Evolutionary conservation across 2,113 vertebrate species (phyloP).

Genomic region (Muscicapa adusta): DNA sequence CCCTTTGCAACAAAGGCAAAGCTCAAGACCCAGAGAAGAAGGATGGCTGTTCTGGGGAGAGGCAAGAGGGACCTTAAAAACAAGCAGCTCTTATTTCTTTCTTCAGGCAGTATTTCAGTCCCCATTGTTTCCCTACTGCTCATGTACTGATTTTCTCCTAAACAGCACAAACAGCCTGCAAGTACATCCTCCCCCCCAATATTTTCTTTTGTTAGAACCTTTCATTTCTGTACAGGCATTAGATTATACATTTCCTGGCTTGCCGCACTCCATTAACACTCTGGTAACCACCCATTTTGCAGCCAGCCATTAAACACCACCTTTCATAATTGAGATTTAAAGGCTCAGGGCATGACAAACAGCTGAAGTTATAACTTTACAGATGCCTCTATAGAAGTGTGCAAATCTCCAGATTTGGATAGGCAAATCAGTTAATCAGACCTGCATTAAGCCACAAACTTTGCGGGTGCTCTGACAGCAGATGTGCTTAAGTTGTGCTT

Average conservation of each 20-base stretch:
- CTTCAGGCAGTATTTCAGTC: constrained; percentile 56
- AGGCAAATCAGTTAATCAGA: constrained; percentile 39
- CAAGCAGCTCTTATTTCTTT: constrained; percentile 21
- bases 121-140: constrained; percentile 29
- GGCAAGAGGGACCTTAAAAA: background rate
- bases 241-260: constrained; percentile 33
- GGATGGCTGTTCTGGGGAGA: background rate
- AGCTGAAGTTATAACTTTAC: constrained; percentile 59
- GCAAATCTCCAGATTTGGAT: constrained; percentile 36
- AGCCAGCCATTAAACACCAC: constrained; percentile 42
- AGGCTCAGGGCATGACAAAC: constrained; percentile 54
- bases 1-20: constrained; percentile 4
- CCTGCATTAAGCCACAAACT: constrained; percentile 35
- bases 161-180: constrained; percentile 45
- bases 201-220: constrained; percentile 27
- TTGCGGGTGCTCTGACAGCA: background rate
- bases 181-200: background rate
- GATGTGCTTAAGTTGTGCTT: background rate
- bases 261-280: background rate
- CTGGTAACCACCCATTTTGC: background rate
- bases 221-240: constrained; percentile 20
- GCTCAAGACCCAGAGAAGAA: background rate
- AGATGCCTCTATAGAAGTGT: constrained; percentile 22
- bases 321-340: constrained; percentile 72
- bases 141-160: constrained; percentile 53